These are phyloP conservation scores for Ectropis crepuscularia DNA, from an alignment of 2,888 invertebrate species.

Conservation along the genomic window DNA sequence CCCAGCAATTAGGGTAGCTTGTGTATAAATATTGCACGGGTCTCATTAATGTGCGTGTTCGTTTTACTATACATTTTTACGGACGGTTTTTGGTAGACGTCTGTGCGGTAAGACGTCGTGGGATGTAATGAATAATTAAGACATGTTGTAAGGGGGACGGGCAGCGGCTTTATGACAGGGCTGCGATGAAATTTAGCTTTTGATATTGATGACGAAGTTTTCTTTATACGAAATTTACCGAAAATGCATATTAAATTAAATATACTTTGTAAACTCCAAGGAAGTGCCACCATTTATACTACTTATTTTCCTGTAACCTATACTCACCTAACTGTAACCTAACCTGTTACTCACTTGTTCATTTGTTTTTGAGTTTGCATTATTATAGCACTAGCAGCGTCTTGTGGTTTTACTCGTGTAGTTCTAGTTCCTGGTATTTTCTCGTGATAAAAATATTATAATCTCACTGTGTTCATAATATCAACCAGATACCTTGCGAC, in stretches of 20 bases:
- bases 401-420: too few relatives aligned
- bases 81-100: slow-evolving; percentile 65
- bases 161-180: slow-evolving; percentile 54
- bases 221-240: slow-evolving; percentile 14
- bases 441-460: too few relatives aligned
- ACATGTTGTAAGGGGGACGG: slow-evolving; percentile 65
- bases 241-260: background rate
- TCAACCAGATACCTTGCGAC: too few relatives aligned
- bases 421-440: too few relatives aligned
- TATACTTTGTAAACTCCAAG: too few relatives aligned
- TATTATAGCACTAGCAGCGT: too few relatives aligned
- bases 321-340: too few relatives aligned
- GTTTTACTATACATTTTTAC: slow-evolving; percentile 81
- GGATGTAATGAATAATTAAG: slow-evolving; percentile 83
- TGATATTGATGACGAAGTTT: slow-evolving; percentile 42
- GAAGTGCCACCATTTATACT: too few relatives aligned
- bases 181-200: slow-evolving; percentile 48
- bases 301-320: too few relatives aligned
- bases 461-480: too few relatives aligned
- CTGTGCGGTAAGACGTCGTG: slow-evolving; percentile 64
- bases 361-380: too few relatives aligned
- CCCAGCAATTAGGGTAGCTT: slow-evolving; percentile 84
- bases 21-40: slow-evolving; percentile 85
- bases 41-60: slow-evolving; percentile 83
- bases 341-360: too few relatives aligned